These are phyloP conservation scores for Hyposoter dolosus DNA, from an alignment of 2,888 invertebrate genomes.

Conservation along the genomic window DNA sequence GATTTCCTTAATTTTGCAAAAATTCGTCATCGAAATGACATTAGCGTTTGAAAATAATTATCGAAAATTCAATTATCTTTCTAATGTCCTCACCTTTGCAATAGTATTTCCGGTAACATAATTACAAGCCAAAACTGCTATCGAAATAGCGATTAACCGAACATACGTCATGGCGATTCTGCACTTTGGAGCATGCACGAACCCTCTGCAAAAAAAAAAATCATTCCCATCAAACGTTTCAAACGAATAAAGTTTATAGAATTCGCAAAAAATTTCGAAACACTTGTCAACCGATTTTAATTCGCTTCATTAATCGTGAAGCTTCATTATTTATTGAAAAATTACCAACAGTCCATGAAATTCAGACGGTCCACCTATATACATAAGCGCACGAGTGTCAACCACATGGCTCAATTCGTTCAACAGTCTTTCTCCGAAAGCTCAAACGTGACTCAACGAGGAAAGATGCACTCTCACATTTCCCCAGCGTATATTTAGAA, in stretches of 20 bases:
- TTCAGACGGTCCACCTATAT: not conserved
- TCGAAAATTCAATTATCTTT: not conserved
- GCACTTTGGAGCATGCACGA: slow-evolving; percentile 15
- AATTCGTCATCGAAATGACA: not conserved
- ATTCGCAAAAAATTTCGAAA: not conserved
- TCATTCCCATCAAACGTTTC: not conserved
- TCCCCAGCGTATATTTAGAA: not conserved
- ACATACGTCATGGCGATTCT: slow-evolving; percentile 34
- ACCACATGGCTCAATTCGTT: slow-evolving; percentile 30
- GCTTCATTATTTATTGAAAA: not conserved
- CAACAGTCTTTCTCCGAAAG: slow-evolving; percentile 5
- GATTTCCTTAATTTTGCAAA: not conserved
- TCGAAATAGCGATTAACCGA: slow-evolving; percentile 19
- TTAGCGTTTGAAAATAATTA: not conserved
- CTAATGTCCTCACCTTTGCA: slow-evolving; percentile 40
- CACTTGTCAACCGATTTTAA: not conserved
- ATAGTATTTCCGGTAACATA: slow-evolving; percentile 22
- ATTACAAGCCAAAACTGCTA: slow-evolving; percentile 25
- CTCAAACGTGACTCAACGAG: slow-evolving; percentile 9
- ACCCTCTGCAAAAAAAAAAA: slow-evolving; percentile 31
- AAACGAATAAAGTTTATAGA: not conserved
- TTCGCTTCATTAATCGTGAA: not conserved
- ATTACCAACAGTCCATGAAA: slow-evolving; percentile 13
- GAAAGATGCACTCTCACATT: slow-evolving; percentile 6
- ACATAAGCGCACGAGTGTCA: slow-evolving; percentile 20